A percentile compares a stretch with the other conserved stretches of the same genome.
Conservation (phyloP, 2,797 vertebrate species). For the Gambusia yucatana region DNA sequence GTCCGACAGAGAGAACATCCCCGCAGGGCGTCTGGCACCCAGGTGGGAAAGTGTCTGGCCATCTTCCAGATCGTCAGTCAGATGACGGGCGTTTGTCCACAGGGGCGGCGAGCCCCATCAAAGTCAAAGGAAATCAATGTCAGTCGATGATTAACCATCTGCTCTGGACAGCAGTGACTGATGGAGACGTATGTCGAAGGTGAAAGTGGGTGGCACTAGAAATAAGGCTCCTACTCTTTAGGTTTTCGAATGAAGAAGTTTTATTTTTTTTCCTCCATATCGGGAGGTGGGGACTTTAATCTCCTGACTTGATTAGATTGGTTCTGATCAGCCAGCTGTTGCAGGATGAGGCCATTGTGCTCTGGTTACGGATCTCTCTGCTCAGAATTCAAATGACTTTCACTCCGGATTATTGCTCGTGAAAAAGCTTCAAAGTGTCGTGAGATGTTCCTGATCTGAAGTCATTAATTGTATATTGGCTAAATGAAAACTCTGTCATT, state of each 20-base stretch:
- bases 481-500: conserved; percentile 30
- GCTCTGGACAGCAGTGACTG: conserved; percentile 27
- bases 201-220: conserved; percentile 21
- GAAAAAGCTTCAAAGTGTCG: conserved; percentile 15
- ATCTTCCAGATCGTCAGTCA: conserved; percentile 22
- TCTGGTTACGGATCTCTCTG: conserved; percentile 34
- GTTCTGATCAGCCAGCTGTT: conserved; percentile 49
- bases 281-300: conserved; percentile 42
- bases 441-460: conserved; percentile 42
- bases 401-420: conserved; percentile 32
- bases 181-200: conserved; percentile 31
- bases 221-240: conserved; percentile 9
- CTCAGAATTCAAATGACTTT: conserved; percentile 56
- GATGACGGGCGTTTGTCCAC: conserved; percentile 22
- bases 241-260: conserved; percentile 10
- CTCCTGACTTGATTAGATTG: conserved; percentile 38
- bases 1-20: background rate
- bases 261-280: conserved; percentile 19
- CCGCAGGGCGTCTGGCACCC: conserved; percentile 26
- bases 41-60: conserved; percentile 26
- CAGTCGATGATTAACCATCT: conserved; percentile 45
- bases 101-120: conserved; percentile 28
- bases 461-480: conserved; percentile 43
- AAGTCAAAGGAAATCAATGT: conserved; percentile 33
- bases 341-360: conserved; percentile 35